Conservation (phyloP, 64 coral and sea anemone genomes). For the Dendrophyllia cribrosa region DNA sequence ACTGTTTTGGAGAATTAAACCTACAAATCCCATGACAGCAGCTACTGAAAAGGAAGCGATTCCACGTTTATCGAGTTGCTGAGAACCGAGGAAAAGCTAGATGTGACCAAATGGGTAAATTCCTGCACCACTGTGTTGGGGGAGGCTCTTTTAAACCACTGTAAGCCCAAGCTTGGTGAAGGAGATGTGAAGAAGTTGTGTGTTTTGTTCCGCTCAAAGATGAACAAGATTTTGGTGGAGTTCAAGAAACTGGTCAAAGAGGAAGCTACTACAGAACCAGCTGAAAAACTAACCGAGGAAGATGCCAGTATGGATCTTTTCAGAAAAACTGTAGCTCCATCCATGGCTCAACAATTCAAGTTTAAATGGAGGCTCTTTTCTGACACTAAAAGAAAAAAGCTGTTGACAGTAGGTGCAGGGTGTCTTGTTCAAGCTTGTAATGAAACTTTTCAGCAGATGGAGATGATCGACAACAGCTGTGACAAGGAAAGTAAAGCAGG, state of each 20-base stretch:
- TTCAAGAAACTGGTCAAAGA: constrained; percentile 24
- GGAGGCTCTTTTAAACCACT: constrained; percentile 7
- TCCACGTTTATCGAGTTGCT: constrained; percentile 23
- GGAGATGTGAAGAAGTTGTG: constrained; percentile 40
- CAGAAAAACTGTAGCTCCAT: constrained; percentile 20
- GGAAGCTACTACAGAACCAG: background rate
- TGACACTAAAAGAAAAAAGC: background rate
- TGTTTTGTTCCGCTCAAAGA: constrained; percentile 29
- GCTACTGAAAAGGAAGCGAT: constrained; percentile 3
- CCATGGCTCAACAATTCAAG: constrained; percentile 33
- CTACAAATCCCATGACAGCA: constrained; percentile 55
- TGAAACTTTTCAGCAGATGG: background rate
- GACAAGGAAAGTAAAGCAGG: background rate
- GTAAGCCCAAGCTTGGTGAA: constrained; percentile 31
- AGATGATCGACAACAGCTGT: background rate
- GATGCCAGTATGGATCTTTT: constrained; percentile 23
- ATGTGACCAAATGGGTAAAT: constrained; percentile 25
- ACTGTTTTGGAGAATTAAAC: constrained; percentile 59
- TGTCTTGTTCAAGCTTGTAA: constrained; percentile 20
- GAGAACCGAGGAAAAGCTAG: background rate
- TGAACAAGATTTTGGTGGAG: constrained; percentile 30
- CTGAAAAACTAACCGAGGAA: background rate
- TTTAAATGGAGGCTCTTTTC: constrained; percentile 11
- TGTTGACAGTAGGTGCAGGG: background rate
- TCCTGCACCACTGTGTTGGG: background rate